Percentiles rank a stretch among this genome's conserved stretches.
phyloP scores from a whole-genome alignment of 2,797 vertebrate species.

The Pantherophis vulpinus region DNA sequence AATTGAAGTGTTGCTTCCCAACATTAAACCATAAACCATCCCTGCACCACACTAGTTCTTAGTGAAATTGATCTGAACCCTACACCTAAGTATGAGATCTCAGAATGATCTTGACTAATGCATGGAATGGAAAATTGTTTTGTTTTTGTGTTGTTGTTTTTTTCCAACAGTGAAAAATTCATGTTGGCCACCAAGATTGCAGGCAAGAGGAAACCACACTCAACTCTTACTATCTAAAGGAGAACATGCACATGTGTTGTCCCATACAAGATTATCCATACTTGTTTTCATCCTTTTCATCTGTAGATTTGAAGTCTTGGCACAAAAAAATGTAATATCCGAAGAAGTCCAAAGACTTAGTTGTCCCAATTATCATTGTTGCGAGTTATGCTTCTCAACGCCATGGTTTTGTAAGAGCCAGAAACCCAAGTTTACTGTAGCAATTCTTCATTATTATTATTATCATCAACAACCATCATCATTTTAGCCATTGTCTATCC shows the following conservation, averaged over 20 bases:
- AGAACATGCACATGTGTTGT: neutral
- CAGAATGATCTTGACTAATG: neutral
- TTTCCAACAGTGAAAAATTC: neutral
- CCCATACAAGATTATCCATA: neutral
- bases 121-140: neutral
- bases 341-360: neutral
- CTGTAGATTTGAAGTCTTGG: neutral
- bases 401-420: neutral
- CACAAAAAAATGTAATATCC: neutral
- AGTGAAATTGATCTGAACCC: neutral
- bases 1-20: neutral
- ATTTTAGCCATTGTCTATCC: neutral
- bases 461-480: neutral
- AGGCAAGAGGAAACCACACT: neutral
- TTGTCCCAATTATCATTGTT: neutral
- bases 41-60: neutral
- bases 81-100: neutral
- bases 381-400: neutral
- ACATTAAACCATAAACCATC: neutral
- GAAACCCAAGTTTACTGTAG: neutral
- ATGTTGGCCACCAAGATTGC: neutral
- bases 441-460: neutral
- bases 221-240: neutral
- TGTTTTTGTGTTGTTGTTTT: neutral
- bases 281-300: neutral